phyloP scores from a whole-genome alignment of 2,113 vertebrate genomes.

The Ursus arctos region DNA sequence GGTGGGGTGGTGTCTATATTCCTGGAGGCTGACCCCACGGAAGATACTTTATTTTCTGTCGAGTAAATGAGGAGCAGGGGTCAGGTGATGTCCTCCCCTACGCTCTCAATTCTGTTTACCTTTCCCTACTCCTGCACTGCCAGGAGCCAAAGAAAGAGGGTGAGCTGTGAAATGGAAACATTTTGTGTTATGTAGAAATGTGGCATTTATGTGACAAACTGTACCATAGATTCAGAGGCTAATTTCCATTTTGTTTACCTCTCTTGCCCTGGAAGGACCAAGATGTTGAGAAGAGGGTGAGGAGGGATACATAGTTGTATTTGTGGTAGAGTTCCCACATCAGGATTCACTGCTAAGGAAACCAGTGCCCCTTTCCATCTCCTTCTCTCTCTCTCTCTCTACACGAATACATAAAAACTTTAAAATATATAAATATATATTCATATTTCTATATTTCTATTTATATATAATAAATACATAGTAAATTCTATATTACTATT shows the following conservation, averaged over 20 bases:
- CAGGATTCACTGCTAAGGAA: background rate
- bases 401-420: background rate
- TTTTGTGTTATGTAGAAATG: background rate
- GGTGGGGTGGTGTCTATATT: background rate
- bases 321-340: background rate
- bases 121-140: background rate
- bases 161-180: background rate
- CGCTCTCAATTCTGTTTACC: background rate
- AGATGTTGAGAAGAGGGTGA: background rate
- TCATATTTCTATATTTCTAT: background rate
- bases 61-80: background rate
- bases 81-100: background rate
- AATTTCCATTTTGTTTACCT: background rate
- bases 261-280: background rate
- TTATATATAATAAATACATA: background rate
- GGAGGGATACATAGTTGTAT: background rate
- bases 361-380: background rate
- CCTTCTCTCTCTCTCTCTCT: background rate
- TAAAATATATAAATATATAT: background rate
- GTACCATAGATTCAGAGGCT: background rate
- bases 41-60: background rate
- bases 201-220: slow-evolving; percentile 48
- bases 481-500: background rate
- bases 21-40: background rate
- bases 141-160: slow-evolving; percentile 9